Base-by-base conservation (phyloP, 2,113 vertebrate genomes). In the Saccopteryx leptura region DNA sequence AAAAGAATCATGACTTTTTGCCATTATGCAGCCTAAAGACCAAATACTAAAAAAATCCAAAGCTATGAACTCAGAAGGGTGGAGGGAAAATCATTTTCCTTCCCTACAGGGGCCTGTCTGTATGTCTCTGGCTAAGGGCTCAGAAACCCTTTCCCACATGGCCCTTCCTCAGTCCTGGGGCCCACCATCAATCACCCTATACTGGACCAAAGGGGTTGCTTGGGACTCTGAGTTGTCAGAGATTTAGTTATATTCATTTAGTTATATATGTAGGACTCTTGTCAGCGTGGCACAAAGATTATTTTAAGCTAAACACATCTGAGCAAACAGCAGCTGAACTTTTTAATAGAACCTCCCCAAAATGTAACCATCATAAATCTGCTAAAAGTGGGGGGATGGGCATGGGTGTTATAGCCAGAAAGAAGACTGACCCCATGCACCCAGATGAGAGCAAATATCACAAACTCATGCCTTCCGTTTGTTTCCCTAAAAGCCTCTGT, bases 171-270 rank as follows among this genome's bases (percentile, higher is more conserved):
- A 56, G 68, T 78, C 5, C 21, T 48, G 10, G 21, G 31, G 26
- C 58, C 50, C 7, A 50, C 14, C 14, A 8, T 74, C 26, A 14
- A 8, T 74, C 26, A 14, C 1, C 48, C 8, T 46, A 0, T 23
- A 31, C 26, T 69, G 26, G 56, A 19, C 18, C 5, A 17, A 63
- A 88, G 39, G 83, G 56, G 4, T 60, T 54, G 15, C 46, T 84
- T 85, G 26, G 8, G 10, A 68, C n/a, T 74, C 50, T 71, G 23
- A 61, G 52, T 56, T 72, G 52, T 72, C 54, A 92, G 52, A 92
- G 33, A 68, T 72, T 90, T 87, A 39, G 10, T 93, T 85, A 88
- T 84, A 80, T 63, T 90, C n/a, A 61, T 71, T 52, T 75, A 54
- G 19, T 78, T 54, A 54, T 76, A 9, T 11, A 6, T 31, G 15